These are phyloP conservation scores for Cyaniris semiargus DNA, from an alignment of 2,888 invertebrate species.

Conservation along the genomic window DNA sequence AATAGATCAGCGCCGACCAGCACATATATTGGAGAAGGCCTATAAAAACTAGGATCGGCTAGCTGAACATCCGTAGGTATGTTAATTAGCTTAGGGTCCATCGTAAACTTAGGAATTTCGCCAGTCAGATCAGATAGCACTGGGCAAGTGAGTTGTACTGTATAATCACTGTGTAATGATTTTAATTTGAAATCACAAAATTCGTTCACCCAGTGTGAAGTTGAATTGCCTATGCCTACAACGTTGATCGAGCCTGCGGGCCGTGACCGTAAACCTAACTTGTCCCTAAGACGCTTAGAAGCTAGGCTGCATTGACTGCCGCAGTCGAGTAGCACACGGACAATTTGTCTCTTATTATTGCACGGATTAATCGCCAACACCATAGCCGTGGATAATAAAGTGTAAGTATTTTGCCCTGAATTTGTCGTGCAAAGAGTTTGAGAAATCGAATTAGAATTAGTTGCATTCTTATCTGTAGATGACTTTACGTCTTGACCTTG, in stretches of 20 bases:
- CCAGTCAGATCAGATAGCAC: not conserved
- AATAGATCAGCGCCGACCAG: slow-evolving; percentile 9
- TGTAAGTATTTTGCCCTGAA: not conserved
- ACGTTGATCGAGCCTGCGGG: not conserved
- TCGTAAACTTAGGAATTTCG: not conserved
- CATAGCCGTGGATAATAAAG: not conserved
- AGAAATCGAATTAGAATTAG: not conserved
- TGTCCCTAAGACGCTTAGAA: too few species aligned
- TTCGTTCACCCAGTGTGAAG: slow-evolving; percentile 3
- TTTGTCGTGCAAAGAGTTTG: not conserved
- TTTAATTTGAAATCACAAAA: not conserved
- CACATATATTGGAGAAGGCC: not conserved
- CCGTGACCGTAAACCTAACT: not conserved
- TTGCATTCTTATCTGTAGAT: not conserved
- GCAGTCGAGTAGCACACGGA: too few species aligned
- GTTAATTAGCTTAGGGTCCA: not conserved
- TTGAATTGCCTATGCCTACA: not conserved
- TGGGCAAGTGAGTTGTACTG: too few species aligned
- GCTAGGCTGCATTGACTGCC: too few species aligned
- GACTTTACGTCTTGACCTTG: not conserved
- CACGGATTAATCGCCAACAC: not conserved
- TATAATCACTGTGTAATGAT: too few species aligned
- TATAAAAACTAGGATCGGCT: slow-evolving; percentile 16
- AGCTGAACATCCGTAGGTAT: not conserved
- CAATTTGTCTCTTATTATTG: too few species aligned